These are phyloP conservation scores for Dysmachus trigonus DNA, from an alignment of 2,888 invertebrate genomes.

Conservation along the genomic window DNA sequence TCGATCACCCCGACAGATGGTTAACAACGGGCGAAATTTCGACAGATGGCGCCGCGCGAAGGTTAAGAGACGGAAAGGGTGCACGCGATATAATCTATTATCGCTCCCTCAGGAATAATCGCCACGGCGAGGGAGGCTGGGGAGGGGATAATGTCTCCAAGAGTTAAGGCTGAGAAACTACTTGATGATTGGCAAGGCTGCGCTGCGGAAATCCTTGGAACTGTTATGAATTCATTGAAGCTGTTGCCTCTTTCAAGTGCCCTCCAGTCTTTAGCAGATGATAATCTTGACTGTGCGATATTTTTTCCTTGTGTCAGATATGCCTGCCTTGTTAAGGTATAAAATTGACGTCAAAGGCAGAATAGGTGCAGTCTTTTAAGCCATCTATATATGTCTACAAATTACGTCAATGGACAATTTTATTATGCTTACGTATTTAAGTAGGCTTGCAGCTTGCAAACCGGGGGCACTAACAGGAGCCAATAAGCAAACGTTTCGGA, in stretches of 20 bases:
- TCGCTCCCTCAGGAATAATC: neutral
- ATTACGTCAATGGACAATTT: too few species aligned
- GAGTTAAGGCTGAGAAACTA: neutral
- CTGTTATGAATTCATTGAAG: neutral
- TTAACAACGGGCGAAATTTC: conserved; percentile 6
- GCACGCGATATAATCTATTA: neutral
- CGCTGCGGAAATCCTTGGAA: neutral
- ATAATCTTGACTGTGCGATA: neutral
- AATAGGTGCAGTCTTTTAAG: too few species aligned
- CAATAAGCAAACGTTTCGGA: too few species aligned
- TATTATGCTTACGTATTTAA: too few species aligned
- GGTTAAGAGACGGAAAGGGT: neutral
- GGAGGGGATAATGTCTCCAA: neutral
- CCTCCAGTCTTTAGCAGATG: neutral
- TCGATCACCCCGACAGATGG: conserved; percentile 6
- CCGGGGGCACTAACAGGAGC: too few species aligned
- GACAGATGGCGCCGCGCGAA: conserved; percentile 2
- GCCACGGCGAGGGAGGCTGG: neutral
- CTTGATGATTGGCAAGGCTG: neutral
- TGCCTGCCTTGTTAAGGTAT: neutral
- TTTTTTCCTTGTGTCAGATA: neutral
- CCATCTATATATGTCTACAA: too few species aligned
- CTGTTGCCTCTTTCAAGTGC: neutral
- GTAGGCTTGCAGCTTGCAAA: too few species aligned
- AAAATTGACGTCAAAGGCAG: neutral